Base-by-base conservation (phyloP, 2,797 vertebrate species). In the Danio albolineatus region DNA sequence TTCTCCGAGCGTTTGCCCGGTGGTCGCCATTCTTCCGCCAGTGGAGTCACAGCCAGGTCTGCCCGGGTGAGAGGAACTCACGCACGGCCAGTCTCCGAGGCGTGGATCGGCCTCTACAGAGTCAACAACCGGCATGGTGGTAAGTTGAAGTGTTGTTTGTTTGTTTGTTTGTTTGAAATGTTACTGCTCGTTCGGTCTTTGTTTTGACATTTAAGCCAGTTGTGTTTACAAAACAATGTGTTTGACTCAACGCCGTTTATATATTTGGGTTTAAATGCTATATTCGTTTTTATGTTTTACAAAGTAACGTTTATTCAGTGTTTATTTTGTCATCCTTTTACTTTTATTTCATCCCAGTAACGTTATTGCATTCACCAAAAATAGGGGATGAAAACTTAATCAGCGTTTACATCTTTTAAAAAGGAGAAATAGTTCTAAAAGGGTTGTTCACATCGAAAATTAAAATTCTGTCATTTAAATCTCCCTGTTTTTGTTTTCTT, bases 21-120 rank as follows among this genome's bases (percentile, higher is more conserved):
- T 81, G 90, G 89, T 82, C 91, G 90, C 78, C 89, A 93, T 87
- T 91, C 91, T 16, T 89, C 92, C 48, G 83, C 83, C 77, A 89
- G 93, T 81, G 91, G 83, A 74, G 90, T 92, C 56, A 83, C 89
- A 7, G 89, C 91, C 6, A 90, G 94, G 41, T 91, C 93, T 53
- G 88, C 89, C 73, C 86, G 94, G 77, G 89, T 93, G 21, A 87
- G 94, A 46, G 87, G 88, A 57, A 71, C 89, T 4, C 91, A 92
- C 86, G 90, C 92, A 80, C 91, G 94, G 76, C 94, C 94, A 41
- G 88, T 93, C 54, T 95, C 94, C 0, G 94, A 95, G 81, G 92
- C 93, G 51, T 95, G 92, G 93, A 91, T 95, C 85, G 94, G 94
- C 78, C 89, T 95, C 0, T 94, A 95, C 85, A 89, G 93, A 19